phyloP scores from a whole-genome alignment of 2,113 vertebrate genomes.

The Condylura cristata region DNA sequence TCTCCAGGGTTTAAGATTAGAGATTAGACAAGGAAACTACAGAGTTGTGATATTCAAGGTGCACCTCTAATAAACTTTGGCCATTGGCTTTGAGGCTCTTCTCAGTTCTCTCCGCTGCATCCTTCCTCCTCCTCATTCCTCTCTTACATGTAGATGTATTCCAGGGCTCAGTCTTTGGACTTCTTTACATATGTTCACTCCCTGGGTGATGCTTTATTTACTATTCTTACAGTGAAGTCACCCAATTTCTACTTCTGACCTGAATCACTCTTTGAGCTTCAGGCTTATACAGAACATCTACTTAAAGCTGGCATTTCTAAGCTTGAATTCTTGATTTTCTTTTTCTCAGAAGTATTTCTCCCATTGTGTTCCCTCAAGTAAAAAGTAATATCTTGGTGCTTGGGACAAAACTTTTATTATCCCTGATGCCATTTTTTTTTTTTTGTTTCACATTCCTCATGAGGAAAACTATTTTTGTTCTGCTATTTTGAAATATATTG shows the following conservation, averaged over 20 bases:
- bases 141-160: background rate
- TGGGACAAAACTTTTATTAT: background rate
- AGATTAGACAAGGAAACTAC: background rate
- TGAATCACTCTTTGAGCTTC: background rate
- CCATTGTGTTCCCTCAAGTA: background rate
- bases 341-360: background rate
- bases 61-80: background rate
- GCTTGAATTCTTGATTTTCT: constrained; percentile 19
- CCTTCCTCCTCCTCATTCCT: background rate
- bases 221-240: background rate
- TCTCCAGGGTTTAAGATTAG: background rate
- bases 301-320: background rate
- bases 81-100: background rate
- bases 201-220: background rate
- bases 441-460: background rate
- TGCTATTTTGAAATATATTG: background rate
- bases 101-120: background rate
- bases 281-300: background rate
- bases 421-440: background rate
- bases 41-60: background rate
- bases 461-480: background rate
- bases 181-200: background rate
- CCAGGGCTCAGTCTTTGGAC: background rate
- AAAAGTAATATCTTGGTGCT: background rate
- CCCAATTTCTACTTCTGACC: background rate